Evolutionary conservation across 2,113 vertebrate genomes (phyloP).

Genomic region (Bubo blakistoni): DNA sequence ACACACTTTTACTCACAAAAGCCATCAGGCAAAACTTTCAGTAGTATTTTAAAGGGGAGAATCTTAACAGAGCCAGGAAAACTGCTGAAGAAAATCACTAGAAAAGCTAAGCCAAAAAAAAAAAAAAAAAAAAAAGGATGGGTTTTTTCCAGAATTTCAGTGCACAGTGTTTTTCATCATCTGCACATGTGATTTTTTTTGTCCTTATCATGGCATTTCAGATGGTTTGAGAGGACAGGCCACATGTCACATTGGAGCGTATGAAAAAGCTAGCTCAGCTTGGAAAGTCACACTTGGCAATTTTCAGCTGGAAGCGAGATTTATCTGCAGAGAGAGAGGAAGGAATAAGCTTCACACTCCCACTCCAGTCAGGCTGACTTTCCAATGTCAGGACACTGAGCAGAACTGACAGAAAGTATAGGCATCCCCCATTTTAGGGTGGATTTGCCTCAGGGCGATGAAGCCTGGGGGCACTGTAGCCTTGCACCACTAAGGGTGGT

Average conservation of each 20-base stretch:
- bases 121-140: neutral
- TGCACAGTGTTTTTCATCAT: neutral
- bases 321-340: neutral
- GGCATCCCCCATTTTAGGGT: neutral
- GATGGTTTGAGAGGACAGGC: neutral
- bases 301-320: neutral
- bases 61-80: neutral
- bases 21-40: neutral
- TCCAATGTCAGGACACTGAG: neutral
- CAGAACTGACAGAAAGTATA: neutral
- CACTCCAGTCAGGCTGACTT: neutral
- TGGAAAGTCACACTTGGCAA: neutral
- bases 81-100: neutral
- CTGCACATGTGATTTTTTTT: neutral
- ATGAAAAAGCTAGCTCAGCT: neutral
- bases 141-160: neutral
- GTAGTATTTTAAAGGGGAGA: neutral
- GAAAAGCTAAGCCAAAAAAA: neutral
- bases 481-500: neutral
- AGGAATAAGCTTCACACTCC: neutral
- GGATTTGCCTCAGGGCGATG: neutral
- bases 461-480: neutral
- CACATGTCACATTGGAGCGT: neutral
- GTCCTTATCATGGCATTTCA: neutral
- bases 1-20: neutral